These are phyloP conservation scores for Notospermus geniculatus DNA, from an alignment of 1,140 invertebrate species.

Conservation along the genomic window DNA sequence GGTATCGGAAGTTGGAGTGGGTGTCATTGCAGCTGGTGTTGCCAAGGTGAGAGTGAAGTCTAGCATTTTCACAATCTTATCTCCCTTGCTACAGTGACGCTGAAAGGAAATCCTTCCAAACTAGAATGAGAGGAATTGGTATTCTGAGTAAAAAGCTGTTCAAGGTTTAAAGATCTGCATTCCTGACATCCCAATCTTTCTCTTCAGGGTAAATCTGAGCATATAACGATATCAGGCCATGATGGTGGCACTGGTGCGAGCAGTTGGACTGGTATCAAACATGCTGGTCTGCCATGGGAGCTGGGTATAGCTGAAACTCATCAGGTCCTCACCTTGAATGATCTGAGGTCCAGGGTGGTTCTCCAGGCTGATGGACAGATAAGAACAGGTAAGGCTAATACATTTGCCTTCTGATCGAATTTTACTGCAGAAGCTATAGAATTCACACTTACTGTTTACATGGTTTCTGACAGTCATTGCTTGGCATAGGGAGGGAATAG, in stretches of 20 bases:
- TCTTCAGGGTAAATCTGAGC: constrained; percentile 89
- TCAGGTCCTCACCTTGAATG: constrained; percentile 90
- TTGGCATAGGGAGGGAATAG: not conserved
- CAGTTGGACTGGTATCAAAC: constrained; percentile 93
- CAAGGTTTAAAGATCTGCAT: constrained; percentile 3
- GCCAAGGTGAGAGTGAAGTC: constrained; percentile 77
- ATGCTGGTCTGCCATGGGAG: constrained; percentile 96
- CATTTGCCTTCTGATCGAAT: too few relatives aligned
- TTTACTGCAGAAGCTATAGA: too few relatives aligned
- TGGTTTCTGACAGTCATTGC: too few relatives aligned
- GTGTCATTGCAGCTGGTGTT: constrained; percentile 95
- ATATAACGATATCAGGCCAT: constrained; percentile 97
- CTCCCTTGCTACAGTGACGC: not conserved
- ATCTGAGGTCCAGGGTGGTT: constrained; percentile 88
- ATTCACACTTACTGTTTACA: too few relatives aligned
- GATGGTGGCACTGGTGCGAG: constrained; percentile 97
- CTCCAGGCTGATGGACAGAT: constrained; percentile 71
- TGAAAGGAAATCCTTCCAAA: too few relatives aligned
- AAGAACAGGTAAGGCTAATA: constrained; percentile 41
- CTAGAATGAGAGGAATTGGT: not conserved
- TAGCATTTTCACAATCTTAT: not conserved
- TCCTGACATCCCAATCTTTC: constrained; percentile 20
- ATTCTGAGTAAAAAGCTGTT: constrained; percentile 7
- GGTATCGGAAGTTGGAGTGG: constrained; percentile 97
- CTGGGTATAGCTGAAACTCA: constrained; percentile 96